phyloP scores from a whole-genome alignment of 2,888 invertebrate species.

The Drosophila parthenogenetica region DNA sequence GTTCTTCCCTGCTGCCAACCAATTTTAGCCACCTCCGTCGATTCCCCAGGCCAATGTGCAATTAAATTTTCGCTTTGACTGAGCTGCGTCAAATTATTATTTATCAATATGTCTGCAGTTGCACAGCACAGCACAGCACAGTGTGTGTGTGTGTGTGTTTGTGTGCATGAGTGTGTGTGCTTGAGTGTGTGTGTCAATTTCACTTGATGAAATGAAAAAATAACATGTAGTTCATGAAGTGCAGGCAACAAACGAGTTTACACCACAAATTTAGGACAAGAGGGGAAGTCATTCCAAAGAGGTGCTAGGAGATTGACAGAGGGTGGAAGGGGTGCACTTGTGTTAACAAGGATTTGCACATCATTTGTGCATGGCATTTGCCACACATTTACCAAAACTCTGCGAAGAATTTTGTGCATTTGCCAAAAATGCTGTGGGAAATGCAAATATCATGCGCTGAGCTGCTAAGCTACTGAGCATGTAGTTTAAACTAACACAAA shows the following conservation, averaged over 20 bases:
- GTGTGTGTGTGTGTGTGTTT: not conserved
- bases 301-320: not conserved
- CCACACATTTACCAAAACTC: conserved; percentile 9
- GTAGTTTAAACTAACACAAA: too few species aligned
- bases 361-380: conserved; percentile 24
- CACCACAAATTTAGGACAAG: not conserved
- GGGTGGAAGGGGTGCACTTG: not conserved
- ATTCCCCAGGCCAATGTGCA: conserved; percentile 33
- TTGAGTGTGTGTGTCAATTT: conserved; percentile 38
- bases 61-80: conserved; percentile 60
- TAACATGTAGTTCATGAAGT: conserved; percentile 46
- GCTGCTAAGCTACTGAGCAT: not conserved
- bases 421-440: conserved; percentile 6
- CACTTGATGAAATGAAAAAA: conserved; percentile 64
- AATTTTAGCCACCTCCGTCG: not conserved
- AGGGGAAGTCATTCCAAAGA: not conserved
- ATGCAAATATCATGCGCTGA: not conserved
- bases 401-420: conserved; percentile 13
- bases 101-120: conserved; percentile 55
- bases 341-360: conserved; percentile 49
- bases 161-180: not conserved
- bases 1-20: not conserved
- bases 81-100: conserved; percentile 55
- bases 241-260: conserved; percentile 7
- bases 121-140: not conserved